Percentiles rank a stretch among this genome's conserved stretches.
Evolutionary conservation across 2,888 invertebrate species (phyloP).

Genomic region (Carcina quercana): DNA sequence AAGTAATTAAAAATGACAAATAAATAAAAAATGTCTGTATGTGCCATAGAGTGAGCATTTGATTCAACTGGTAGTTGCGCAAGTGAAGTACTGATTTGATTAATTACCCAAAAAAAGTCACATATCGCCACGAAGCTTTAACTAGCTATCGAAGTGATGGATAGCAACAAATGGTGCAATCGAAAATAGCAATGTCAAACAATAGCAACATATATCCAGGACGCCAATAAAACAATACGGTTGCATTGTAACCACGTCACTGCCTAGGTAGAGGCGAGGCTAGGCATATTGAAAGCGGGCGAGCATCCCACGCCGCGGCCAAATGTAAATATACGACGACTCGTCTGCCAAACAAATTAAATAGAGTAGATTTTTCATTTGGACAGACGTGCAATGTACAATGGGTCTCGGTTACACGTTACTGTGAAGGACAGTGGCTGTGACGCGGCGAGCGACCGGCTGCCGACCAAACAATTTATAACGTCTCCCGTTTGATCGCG

Average conservation of each 20-base stretch:
- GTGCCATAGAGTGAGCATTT: too few relatives aligned
- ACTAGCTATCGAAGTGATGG: too few relatives aligned
- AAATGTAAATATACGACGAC: conserved; percentile 61
- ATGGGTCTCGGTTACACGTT: conserved; percentile 48
- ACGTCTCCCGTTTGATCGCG: conserved; percentile 17
- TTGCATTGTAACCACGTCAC: conserved; percentile 59
- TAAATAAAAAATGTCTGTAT: too few relatives aligned
- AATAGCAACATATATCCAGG: conserved; percentile 39
- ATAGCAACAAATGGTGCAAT: conserved; percentile 4
- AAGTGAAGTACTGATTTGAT: too few relatives aligned
- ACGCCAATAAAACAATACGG: conserved; percentile 60
- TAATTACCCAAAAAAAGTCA: too few relatives aligned
- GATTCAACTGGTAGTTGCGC: too few relatives aligned
- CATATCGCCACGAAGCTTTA: too few relatives aligned
- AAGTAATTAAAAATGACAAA: too few relatives aligned
- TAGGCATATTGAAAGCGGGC: background rate
- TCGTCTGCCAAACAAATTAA: conserved; percentile 68
- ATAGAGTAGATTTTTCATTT: conserved; percentile 64
- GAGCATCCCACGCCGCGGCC: conserved; percentile 51
- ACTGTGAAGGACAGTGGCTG: conserved; percentile 44
- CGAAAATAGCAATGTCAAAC: conserved; percentile 24
- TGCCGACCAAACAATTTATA: conserved; percentile 10
- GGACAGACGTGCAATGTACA: conserved; percentile 55
- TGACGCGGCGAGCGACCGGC: conserved; percentile 28
- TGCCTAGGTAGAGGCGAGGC: conserved; percentile 47